Conservation (phyloP, 2,797 vertebrate species). For the Periophthalmus magnuspinnatus region DNA sequence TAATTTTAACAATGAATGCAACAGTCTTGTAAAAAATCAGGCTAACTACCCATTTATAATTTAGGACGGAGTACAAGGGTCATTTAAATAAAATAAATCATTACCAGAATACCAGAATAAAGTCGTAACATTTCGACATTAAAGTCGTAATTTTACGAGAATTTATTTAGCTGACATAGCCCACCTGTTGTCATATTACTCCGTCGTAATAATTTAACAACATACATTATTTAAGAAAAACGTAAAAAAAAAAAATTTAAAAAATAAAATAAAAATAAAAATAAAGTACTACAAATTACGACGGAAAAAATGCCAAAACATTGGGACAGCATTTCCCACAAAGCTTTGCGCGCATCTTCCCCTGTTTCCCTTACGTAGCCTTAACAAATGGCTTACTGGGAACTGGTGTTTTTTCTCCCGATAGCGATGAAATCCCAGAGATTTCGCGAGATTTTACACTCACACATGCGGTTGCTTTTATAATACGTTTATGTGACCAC, state of each 20-base stretch:
- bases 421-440: conserved; percentile 53
- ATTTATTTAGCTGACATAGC: no score
- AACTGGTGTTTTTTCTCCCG: conserved; percentile 40
- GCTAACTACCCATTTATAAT: no score
- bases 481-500: conserved; percentile 28
- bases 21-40: neutral
- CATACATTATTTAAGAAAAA: no score
- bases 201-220: no score
- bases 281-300: no score
- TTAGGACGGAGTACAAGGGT: no score
- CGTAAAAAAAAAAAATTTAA: neutral
- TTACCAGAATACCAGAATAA: no score
- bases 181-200: no score
- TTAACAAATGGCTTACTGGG: conserved; percentile 33
- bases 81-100: no score
- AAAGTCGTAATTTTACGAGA: no score
- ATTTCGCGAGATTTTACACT: conserved; percentile 68
- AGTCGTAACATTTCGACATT: no score
- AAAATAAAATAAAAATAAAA: no score
- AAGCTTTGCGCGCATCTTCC: conserved; percentile 19
- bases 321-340: conserved; percentile 48
- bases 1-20: neutral
- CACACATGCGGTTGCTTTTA: conserved; percentile 44
- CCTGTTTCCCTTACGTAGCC: neutral
- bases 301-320: neutral